Evolutionary conservation across 2,797 vertebrate genomes (phyloP), one percentile per base, ranked within the genome.

Genomic region (Rachycentron canadum): DNA sequence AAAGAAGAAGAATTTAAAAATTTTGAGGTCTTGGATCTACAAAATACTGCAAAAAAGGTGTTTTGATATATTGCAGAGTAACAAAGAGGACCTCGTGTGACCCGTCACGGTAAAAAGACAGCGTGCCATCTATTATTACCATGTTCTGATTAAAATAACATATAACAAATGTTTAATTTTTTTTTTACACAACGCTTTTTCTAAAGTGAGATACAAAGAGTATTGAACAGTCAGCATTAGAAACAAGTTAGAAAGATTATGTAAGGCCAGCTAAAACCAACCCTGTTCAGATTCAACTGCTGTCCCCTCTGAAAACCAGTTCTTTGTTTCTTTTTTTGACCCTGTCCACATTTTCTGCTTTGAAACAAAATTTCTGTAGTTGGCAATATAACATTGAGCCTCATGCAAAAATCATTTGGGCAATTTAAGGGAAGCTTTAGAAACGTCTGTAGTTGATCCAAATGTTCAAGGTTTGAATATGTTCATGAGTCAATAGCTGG

Each of bases 161-260:
- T 78, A 90, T 78, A 75, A 88, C 85, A 88, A 85, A 89, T 43
- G 8, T 74, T 61, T 74, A 63, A 8, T 47, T 77, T 89, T 84
- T 85, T 73, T 84, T 74, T 82, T 69, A 88, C 81, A 92, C 82
- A 83, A 80, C 10, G 28, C 82, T 88, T 88, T 87, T 92, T 68
- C 71, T 86, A 86, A 93, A 92, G 91, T 93, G 91, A 95, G 88
- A 94, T 95, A 95, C 89, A 94, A 95, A 95, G 87, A 93, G 91
- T 93, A 93, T 94, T 93, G 91, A 96, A 96, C 95, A 96, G 95
- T 96, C 95, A 94, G 93, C 89, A 88, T 94, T 92, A 92, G 90
- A 95, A 94, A 94, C 82, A 93, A 91, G 88, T 94, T 92, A 94
- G 93, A 95, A 94, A 94, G 93, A 90, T 93, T 92, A 94, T 90